Base-by-base conservation (phyloP, 2,113 vertebrate genomes). In the Scomber scombrus region DNA sequence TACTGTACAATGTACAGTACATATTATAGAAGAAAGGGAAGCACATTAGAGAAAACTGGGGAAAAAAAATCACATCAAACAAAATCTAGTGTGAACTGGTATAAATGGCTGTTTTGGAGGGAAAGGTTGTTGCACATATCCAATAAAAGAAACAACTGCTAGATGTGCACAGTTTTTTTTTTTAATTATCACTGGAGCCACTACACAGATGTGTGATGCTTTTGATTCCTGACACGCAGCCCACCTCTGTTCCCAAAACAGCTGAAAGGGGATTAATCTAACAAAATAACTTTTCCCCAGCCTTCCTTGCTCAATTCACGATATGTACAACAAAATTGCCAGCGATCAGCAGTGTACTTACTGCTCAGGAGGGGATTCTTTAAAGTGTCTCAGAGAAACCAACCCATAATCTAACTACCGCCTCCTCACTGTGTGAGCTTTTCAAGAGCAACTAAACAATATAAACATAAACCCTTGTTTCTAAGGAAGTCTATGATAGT, bases 371-470 rank as follows among this genome's bases (percentile, higher is more conserved):
- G 82, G 69, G 80, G 21, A 78, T 83, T 73, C 77, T 84, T 85
- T 57, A 65, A 52, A 73, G 82, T 26, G 78, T 86, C 76, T 75
- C 64, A n/a, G 6, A 67, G 60, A 86, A 77, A 62, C 61, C 46
- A 63, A 47, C 34, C 40, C 76, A 84, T 80, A 80, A 88, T 88
- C 68, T 85, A 72, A 16, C 74, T 81, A 82, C 71, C 85, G 79
- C 75, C 58, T 69, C 34, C 69, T 80, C 78, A 2, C 82, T 56
- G 60, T 69, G 29, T 62, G 79, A 85, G 52, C 67, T 74, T 56
- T 73, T 63, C 10, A 70, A 61, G 16, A 70, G 11, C 40, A n/a
- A 2, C 52, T 40, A 9, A 40, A 26, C 23, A 26, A 40, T 40
- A 40, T 7, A 40, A 45, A n/a, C 51, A 66, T 8, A 3, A 55